Percentiles rank a stretch among this genome's conserved stretches.
These are phyloP conservation scores for Plagodis dolabraria DNA, from an alignment of 2,888 invertebrate species.

Conservation along the genomic window DNA sequence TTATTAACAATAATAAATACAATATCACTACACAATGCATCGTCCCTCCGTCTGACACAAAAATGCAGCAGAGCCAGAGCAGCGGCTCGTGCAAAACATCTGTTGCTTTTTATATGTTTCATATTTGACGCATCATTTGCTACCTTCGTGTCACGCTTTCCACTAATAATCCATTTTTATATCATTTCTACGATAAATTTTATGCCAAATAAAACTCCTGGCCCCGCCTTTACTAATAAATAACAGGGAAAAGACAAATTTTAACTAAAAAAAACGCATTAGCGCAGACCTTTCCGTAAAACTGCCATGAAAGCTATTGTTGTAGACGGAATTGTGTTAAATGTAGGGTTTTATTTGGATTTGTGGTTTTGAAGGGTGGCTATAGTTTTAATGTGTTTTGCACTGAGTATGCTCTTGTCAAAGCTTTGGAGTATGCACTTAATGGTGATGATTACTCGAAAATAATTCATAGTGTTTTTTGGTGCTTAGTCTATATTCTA, in stretches of 20 bases:
- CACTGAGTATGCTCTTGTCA: constrained; percentile 36
- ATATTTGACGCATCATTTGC: constrained; percentile 74
- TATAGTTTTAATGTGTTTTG: constrained; percentile 49
- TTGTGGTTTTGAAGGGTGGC: constrained; percentile 43
- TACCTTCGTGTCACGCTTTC: constrained; percentile 69
- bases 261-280: constrained; percentile 23
- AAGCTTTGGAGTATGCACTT: constrained; percentile 42
- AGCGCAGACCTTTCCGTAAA: constrained; percentile 56
- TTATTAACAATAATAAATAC: constrained; percentile 39
- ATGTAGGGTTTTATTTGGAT: constrained; percentile 54
- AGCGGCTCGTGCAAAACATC: constrained; percentile 65
- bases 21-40: constrained; percentile 38
- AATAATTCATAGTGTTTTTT: constrained; percentile 52
- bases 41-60: constrained; percentile 27
- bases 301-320: constrained; percentile 50
- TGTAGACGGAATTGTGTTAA: constrained; percentile 51
- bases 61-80: constrained; percentile 21
- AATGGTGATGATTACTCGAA: constrained; percentile 47
- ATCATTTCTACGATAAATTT: constrained; percentile 74
- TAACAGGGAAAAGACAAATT: constrained; percentile 44
- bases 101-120: constrained; percentile 50
- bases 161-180: constrained; percentile 79
- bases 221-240: constrained; percentile 65
- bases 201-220: constrained; percentile 77
- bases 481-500: neutral